Conservation (phyloP, 2,113 vertebrate species). For the Numenius arquata region DNA sequence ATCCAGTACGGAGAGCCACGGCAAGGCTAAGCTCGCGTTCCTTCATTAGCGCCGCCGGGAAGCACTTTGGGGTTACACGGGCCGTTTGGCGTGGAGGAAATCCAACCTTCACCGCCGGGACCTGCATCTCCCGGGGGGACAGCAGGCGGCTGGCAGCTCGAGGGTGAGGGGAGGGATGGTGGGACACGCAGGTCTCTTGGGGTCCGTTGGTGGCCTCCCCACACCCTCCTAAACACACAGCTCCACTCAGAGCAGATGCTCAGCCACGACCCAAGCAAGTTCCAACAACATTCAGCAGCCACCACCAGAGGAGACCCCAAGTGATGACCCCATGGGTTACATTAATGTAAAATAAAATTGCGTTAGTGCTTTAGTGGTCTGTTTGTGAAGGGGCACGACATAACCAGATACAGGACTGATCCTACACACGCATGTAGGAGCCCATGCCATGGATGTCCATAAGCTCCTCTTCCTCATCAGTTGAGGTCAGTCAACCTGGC, state of each 20-base stretch:
- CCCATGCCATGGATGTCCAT: rapidly evolving
- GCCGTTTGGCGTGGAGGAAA: background rate
- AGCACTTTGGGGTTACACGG: background rate
- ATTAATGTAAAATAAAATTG: background rate
- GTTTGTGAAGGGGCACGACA: rapidly evolving
- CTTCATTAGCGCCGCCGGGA: background rate
- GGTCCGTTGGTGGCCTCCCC: background rate
- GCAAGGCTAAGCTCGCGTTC: background rate
- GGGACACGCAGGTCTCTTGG: background rate
- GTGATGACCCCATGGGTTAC: background rate
- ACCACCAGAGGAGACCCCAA: background rate
- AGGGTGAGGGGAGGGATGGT: background rate
- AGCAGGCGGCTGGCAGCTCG: background rate
- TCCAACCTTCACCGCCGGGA: rapidly evolving
- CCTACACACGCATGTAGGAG: rapidly evolving
- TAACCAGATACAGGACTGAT: background rate
- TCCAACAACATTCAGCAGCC: background rate
- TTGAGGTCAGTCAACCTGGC: background rate
- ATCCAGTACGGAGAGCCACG: background rate
- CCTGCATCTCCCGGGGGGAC: rapidly evolving
- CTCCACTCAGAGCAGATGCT: background rate
- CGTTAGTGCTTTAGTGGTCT: background rate
- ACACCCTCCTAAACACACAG: background rate
- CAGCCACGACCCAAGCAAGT: rapidly evolving
- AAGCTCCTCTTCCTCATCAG: background rate